Evolutionary conservation across 2,113 vertebrate species (phyloP), one percentile per base, ranked within the genome.

Genomic region (Hypanus sabinus): DNA sequence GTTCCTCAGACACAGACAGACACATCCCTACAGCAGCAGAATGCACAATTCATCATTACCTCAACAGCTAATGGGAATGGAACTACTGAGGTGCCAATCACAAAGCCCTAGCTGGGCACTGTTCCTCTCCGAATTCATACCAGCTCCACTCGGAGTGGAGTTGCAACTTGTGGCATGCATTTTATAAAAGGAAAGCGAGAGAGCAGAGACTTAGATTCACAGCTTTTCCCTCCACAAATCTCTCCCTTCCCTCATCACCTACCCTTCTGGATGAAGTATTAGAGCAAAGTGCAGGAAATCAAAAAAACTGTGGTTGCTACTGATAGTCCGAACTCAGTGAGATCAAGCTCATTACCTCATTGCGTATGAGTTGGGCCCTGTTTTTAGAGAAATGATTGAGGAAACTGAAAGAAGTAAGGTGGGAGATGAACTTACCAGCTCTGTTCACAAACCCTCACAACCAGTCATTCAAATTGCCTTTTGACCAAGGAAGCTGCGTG

Each of bases 21-120:
- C 68, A 94, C 97, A 20, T 94, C 98, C 96, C 98, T 98, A 79
- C 96, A 97, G 0, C 97, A 97, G 55, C 71, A 96, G 0, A 96
- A 98, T 65, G 98, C 98, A 0, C 98, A 99, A 95, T 99, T 98
- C 96, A 99, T 99, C 95, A 99, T 99, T 95, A 99, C 98, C 0
- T 98, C 98, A 0, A 98, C 98, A 93, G 98, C 98, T 95, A 98
- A 98, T 0, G 97, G 97, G 36, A 97, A 96, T 0, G 98, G 97
- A 0, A 94, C 96, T 18, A 97, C 97, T 0, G 98, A 99, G 94
- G 97, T 98, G 93, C 98, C 98, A 94, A 98, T 99, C 95, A 95
- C 97, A 0, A 99, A 99, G 95, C 98, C 98, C 0, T 98, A 97
- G 97, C 91, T 46, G 70, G 68, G 30, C 71, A 27, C 36, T 55